Base-by-base conservation (phyloP, 2,888 invertebrate genomes). In the Drosophila siamana region DNA sequence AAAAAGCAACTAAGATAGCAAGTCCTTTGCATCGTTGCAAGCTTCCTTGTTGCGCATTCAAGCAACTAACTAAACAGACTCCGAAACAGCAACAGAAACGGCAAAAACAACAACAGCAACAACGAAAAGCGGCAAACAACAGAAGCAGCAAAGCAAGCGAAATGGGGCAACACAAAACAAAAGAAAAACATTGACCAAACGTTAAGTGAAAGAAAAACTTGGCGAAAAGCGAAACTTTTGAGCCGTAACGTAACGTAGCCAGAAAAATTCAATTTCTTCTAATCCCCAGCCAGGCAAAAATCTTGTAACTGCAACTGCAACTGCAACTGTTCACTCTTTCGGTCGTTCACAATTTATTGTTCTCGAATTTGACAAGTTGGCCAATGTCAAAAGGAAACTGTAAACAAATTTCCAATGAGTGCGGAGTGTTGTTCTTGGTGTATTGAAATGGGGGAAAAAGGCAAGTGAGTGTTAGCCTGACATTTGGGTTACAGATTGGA, bases 191-290 rank as follows among this genome's bases (percentile, higher is more conserved):
- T 47, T 47, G 67, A 55, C 52, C 65, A 78, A 68, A 67, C 64
- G 74, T 74, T 74, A 78, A 75, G 64, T 73, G 63, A 67, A 76
- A 70, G 73, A 69, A 85, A 75, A 85, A 74, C 88, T 83, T 87
- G 65, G 44, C 16, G 64, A 63, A 48, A 63, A 57, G 33, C 43
- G 46, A 65, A 80, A 70, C 70, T 74, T 78, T 65, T 59, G 19
- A 43, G 48, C 41, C 38, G 41, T 26, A 48, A 48, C 65, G 24
- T 44, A 65, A 40, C 47, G 33, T n/a, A 44, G 51, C 22, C 22
- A 38, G 38, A 46, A 68, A 78, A 88, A 88, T 78, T 78, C 69
- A 79, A 76, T 86, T 86, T 76, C 70, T 76, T 72, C 59, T 77
- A 84, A 83, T 80, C 80, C 74, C 61, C 61, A 55, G 60, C 22